Percentiles rank a stretch among this genome's conserved stretches.
Evolutionary conservation across 2,797 vertebrate species (phyloP).

Genomic region (Enteromius trimaculatus): DNA sequence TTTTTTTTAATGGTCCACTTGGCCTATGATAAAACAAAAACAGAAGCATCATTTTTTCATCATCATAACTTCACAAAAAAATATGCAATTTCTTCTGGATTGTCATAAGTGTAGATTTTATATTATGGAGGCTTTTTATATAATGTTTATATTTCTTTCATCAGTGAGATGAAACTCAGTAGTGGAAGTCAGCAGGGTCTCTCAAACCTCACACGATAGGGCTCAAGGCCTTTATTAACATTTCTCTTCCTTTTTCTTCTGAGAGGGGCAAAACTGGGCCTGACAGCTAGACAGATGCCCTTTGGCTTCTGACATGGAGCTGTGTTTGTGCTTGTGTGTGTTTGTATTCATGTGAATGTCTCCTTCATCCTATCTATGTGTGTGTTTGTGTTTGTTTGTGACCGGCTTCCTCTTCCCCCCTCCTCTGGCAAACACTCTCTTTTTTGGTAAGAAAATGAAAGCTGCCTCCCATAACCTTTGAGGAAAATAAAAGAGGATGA

Average conservation of each 20-base stretch:
- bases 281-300: constrained; percentile 64
- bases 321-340: constrained; percentile 36
- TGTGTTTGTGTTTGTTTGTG: constrained; percentile 13
- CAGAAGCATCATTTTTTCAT: not conserved
- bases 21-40: not conserved
- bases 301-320: constrained; percentile 57
- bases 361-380: not conserved
- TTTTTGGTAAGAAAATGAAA: constrained; percentile 15
- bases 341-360: constrained; percentile 5
- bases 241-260: constrained; percentile 13
- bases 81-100: not conserved
- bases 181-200: constrained; percentile 16
- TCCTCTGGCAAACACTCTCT: not conserved
- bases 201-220: constrained; percentile 3
- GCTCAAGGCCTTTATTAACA: constrained; percentile 29
- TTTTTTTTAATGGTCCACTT: not conserved
- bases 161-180: constrained; percentile 2
- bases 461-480: constrained; percentile 4
- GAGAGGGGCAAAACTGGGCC: constrained; percentile 19
- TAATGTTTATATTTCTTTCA: constrained; percentile 4
- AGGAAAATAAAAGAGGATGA: constrained; percentile 19
- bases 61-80: not conserved
- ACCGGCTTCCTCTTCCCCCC: too few relatives aligned
- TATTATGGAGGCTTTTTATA: not conserved
- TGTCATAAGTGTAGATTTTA: not conserved